Evolutionary conservation across 35 echinoderm and acorn worm species (phyloP).

Genomic region (Stichopus chloronotus): DNA sequence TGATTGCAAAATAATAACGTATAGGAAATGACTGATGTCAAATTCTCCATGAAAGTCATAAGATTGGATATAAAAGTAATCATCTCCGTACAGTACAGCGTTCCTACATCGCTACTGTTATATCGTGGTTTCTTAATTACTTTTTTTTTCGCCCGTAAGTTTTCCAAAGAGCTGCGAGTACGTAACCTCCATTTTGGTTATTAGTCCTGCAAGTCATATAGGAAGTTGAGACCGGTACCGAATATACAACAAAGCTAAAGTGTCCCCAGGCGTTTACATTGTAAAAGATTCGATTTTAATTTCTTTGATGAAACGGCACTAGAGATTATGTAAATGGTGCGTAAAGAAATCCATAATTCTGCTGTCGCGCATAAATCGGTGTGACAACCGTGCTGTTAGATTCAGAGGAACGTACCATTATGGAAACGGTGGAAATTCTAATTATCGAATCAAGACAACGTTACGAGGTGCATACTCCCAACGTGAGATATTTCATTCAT

Average conservation of each 20-base stretch:
- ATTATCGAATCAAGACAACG: too few species aligned
- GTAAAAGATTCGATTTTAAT: constrained; percentile 26
- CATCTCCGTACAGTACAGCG: background rate
- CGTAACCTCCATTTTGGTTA: background rate
- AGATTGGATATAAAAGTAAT: constrained; percentile 20
- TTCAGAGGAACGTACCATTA: constrained; percentile 5
- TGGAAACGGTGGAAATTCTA: background rate
- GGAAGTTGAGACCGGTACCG: background rate
- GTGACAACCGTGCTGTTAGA: background rate
- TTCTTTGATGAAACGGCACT: constrained; percentile 14
- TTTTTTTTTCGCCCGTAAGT: background rate
- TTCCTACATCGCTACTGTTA: background rate
- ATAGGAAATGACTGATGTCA: background rate
- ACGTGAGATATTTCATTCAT: too few species aligned
- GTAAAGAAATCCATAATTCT: constrained; percentile 7
- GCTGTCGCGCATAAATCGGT: background rate
- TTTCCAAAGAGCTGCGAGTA: background rate
- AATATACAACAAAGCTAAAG: background rate
- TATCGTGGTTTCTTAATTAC: background rate
- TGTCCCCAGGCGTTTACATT: constrained; percentile 8
- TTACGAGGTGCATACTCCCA: too few species aligned
- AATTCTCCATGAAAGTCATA: constrained; percentile 2
- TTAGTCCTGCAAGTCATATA: background rate
- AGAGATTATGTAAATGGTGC: constrained; percentile 13
- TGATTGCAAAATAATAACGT: background rate